Evolutionary conservation across 2,113 vertebrate species (phyloP).

Genomic region (Smithornis capensis): DNA sequence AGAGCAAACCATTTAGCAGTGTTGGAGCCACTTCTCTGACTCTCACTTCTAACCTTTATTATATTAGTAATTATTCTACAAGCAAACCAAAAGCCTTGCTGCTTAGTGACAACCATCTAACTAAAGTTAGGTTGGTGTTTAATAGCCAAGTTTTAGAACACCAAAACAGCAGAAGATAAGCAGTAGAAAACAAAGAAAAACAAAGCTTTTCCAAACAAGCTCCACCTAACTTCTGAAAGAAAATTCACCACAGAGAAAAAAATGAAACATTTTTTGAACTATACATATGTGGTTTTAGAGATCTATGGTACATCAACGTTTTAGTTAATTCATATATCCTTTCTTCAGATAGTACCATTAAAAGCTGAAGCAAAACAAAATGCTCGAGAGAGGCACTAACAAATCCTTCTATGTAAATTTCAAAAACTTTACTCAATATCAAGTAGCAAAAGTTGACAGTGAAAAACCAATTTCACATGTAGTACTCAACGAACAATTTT

Average conservation of each 20-base stretch:
- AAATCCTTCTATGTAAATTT: background rate
- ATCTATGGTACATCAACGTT: background rate
- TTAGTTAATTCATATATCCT: background rate
- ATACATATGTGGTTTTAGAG: background rate
- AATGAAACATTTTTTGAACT: background rate
- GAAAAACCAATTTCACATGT: background rate
- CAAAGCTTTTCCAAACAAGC: background rate
- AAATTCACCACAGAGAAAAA: background rate
- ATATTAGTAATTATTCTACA: background rate
- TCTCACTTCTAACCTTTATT: background rate
- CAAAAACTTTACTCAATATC: background rate
- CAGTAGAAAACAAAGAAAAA: background rate
- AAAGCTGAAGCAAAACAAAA: background rate
- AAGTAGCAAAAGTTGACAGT: background rate
- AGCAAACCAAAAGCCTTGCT: background rate
- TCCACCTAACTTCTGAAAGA: background rate
- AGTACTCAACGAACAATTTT: background rate
- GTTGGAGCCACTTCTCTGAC: background rate
- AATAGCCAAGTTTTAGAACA: background rate
- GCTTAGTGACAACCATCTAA: background rate
- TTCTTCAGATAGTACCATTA: background rate
- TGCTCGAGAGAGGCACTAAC: background rate
- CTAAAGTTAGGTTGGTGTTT: background rate
- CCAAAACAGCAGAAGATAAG: background rate
- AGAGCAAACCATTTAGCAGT: background rate